These are phyloP conservation scores for Strix aluco DNA, from an alignment of 2,113 vertebrate genomes.

Conservation along the genomic window DNA sequence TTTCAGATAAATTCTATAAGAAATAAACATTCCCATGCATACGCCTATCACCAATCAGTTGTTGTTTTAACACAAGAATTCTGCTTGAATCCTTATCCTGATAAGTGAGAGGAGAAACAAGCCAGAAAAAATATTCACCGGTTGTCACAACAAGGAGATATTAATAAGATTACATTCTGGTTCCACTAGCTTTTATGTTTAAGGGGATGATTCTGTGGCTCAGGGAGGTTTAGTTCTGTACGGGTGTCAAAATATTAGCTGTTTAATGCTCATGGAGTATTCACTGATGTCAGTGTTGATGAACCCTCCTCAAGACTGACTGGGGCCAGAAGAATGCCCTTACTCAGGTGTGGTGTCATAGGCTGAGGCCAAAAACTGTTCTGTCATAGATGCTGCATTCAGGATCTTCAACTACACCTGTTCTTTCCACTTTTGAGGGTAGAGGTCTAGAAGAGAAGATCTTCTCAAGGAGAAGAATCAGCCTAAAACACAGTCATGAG, in stretches of 20 bases:
- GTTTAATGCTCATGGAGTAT: background rate
- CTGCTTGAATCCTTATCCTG: background rate
- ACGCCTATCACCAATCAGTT: background rate
- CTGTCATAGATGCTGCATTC: background rate
- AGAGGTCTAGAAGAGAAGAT: background rate
- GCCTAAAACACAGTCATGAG: background rate
- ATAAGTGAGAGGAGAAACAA: background rate
- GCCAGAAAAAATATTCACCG: background rate
- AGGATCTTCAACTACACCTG: background rate
- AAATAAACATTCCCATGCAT: background rate
- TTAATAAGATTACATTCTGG: background rate
- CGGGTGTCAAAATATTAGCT: background rate
- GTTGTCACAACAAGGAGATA: background rate
- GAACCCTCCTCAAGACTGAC: background rate
- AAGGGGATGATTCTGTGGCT: background rate
- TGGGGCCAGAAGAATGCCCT: background rate
- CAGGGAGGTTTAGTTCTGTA: background rate
- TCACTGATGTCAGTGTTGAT: background rate
- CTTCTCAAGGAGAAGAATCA: background rate
- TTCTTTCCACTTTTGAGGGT: background rate
- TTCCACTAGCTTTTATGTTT: background rate
- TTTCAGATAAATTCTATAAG: conserved; percentile 24
- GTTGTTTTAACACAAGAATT: background rate
- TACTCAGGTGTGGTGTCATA: background rate
- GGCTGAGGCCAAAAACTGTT: background rate